phyloP scores from a whole-genome alignment of 2,797 vertebrate genomes.

The Saxicola maurus region DNA sequence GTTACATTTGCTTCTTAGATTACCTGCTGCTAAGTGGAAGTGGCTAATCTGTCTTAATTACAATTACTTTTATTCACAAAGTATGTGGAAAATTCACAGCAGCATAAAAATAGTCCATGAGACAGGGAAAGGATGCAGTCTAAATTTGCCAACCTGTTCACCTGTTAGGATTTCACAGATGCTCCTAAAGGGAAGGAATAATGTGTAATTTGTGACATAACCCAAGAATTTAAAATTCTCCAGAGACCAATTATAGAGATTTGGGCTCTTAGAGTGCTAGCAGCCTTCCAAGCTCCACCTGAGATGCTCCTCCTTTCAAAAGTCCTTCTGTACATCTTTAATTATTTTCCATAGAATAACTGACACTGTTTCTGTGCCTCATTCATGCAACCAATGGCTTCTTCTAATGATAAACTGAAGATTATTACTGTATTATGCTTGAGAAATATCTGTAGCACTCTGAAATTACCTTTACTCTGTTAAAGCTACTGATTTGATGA shows the following conservation, averaged over 20 bases:
- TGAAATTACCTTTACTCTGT: not conserved
- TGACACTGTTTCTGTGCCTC: not conserved
- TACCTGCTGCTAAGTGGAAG: not conserved
- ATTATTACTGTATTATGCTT: not conserved
- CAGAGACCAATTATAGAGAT: not conserved
- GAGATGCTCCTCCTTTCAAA: not conserved
- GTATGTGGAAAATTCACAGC: not conserved
- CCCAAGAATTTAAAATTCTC: not conserved
- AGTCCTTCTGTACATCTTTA: not conserved
- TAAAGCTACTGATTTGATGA: not conserved
- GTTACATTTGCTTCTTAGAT: not conserved
- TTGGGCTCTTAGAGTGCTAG: not conserved
- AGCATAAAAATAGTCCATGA: not conserved
- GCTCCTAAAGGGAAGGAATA: not conserved
- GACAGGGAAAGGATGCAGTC: not conserved
- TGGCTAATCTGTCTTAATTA: slow-evolving; percentile 12
- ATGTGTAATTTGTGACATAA: not conserved
- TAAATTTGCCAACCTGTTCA: not conserved
- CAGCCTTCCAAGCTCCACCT: not conserved
- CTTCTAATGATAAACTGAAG: not conserved
- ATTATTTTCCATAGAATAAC: not conserved
- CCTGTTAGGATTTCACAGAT: slow-evolving; percentile 4
- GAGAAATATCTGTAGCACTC: not conserved
- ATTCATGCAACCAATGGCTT: not conserved
- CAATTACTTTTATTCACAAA: not conserved